Base-by-base conservation (phyloP, 2,888 invertebrate species). In the Protonemura montana region DNA sequence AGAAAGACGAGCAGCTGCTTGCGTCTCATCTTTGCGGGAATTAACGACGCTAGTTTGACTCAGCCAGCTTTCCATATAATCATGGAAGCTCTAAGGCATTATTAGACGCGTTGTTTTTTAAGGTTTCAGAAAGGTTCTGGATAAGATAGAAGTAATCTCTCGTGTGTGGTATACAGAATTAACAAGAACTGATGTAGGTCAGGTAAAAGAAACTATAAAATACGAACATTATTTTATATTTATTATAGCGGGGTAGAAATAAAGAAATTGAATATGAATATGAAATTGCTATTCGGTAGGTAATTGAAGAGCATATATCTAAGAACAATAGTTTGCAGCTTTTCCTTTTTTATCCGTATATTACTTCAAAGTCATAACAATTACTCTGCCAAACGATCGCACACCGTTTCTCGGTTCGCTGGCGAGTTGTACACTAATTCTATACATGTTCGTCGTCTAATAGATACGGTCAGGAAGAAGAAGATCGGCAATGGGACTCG, bases 401-500 rank as follows among this genome's bases (percentile, higher is more conserved):
- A 59, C 59, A 13, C 59, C 59, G 21, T 59, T 59, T 59, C 59
- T 21, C 59, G 21, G n/a, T n/a, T 21, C 59, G 13, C 59, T 13
- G 35, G 35, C 35, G 16, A 16, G 21, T 59, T 59, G 59, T 59
- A 59, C 21, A 21, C 59, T 59, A 59, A 59, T 59, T 10, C 59
- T 2, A 2, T 59, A 21, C 59, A 59, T 59, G 16, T 21, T 10
- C 59, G 6, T 59, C 59, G 59, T 2, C 76, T 88, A 88, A 59
- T 88, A 92, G 93, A 87, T 93, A 93, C 89, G 94, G 93, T 80
- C 93, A 93, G 89, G 93, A 94, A 87, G 95, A 95, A 87, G 95
- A 95, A 90, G 94, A 95, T 89, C 92, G 95, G 13, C 95, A 95
- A 89, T 96, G 95, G 95, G 95, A 95, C 89, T 94, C 94, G 80